Evolutionary conservation across 2,113 vertebrate genomes (phyloP).

Genomic region (Glaucomys volans): DNA sequence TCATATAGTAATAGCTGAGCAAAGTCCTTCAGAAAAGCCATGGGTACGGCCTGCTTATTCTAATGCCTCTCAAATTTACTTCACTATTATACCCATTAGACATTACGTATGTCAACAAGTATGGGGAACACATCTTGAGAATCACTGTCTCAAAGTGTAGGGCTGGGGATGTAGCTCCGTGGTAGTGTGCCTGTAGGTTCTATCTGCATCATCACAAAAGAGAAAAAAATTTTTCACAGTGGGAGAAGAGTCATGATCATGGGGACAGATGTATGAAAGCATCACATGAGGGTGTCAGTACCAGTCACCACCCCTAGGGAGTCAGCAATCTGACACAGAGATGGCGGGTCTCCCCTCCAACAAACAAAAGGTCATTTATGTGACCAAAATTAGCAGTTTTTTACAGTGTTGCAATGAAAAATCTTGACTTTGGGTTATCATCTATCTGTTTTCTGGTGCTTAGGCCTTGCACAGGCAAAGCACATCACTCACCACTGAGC

Average conservation of each 20-base stretch:
- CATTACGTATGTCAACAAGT: neutral
- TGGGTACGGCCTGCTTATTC: neutral
- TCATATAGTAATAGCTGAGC: neutral
- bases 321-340: neutral
- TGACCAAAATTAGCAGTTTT: neutral
- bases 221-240: neutral
- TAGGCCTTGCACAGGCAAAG: neutral
- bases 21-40: neutral
- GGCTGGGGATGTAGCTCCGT: neutral
- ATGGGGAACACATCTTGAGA: neutral
- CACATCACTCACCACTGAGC: neutral
- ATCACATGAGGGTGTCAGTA: accelerated
- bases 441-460: neutral
- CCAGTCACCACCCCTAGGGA: neutral
- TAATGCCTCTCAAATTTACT: neutral
- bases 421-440: neutral
- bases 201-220: neutral
- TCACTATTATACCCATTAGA: neutral
- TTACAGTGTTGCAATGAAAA: neutral
- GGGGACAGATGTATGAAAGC: neutral
- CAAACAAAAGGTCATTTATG: neutral
- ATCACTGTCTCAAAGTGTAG: neutral
- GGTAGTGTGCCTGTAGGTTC: neutral
- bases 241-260: neutral
- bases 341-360: neutral